Percentiles rank a stretch among this genome's conserved stretches.
Conservation (phyloP, 2,113 vertebrate species). For the Ibidorhyncha struthersii region DNA sequence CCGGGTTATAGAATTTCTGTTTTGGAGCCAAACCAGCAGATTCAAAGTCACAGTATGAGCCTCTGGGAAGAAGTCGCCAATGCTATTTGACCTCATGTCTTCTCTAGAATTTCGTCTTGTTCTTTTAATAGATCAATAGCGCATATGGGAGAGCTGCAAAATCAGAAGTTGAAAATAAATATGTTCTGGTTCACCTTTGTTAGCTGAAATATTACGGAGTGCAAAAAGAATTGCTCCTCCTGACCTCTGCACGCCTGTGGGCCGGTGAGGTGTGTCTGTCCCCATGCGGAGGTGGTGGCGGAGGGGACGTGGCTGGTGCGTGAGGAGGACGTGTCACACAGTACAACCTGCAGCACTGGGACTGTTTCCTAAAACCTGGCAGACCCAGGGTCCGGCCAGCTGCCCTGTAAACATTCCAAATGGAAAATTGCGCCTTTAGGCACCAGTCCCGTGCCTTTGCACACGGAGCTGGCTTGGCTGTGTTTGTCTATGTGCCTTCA, state of each 20-base stretch:
- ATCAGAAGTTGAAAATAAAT: neutral
- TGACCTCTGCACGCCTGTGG: neutral
- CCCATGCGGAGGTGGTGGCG: accelerated
- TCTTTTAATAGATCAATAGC: neutral
- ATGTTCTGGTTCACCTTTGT: neutral
- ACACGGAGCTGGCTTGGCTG: neutral
- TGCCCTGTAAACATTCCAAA: neutral
- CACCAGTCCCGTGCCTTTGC: accelerated
- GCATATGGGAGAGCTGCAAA: neutral
- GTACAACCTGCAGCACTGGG: neutral
- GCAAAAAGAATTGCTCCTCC: neutral
- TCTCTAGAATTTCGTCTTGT: constrained; percentile 20
- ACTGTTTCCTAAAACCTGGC: neutral
- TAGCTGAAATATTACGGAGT: neutral
- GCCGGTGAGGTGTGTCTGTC: accelerated
- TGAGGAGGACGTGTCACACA: accelerated
- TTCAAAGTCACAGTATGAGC: neutral
- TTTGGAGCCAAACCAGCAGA: neutral
- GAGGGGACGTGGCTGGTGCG: neutral
- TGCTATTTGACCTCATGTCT: accelerated
- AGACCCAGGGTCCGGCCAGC: accelerated
- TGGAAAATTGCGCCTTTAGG: accelerated
- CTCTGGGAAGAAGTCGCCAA: neutral
- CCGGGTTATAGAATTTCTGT: neutral
- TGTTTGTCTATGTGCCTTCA: neutral